Evolutionary conservation across 2,888 invertebrate species (phyloP).

Genomic region (Trichacis sp.): DNA sequence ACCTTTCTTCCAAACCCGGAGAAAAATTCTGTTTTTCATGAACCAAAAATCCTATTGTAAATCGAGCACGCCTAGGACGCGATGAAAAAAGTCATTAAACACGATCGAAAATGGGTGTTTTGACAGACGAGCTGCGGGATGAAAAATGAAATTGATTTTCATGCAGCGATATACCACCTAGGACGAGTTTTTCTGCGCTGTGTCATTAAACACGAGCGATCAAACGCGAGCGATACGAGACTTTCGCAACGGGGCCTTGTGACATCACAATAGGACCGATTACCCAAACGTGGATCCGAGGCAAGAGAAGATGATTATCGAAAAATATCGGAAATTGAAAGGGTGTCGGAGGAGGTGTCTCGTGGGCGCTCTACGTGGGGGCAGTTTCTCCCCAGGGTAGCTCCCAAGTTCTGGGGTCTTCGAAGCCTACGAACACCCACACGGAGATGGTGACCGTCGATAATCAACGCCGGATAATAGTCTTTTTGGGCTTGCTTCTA

Average conservation of each 20-base stretch:
- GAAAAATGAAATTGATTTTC: constrained; percentile 5
- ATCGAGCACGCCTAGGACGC: no score
- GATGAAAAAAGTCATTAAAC: no score
- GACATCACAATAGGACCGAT: constrained; percentile 31
- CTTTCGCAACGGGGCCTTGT: constrained; percentile 16
- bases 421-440: constrained; percentile 42
- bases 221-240: neutral
- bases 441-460: constrained; percentile 40
- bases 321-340: constrained; percentile 66
- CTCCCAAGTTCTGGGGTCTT: constrained; percentile 33
- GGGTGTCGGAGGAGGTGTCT: constrained; percentile 67
- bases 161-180: constrained; percentile 2
- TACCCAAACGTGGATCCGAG: constrained; percentile 37
- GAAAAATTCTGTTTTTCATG: no score
- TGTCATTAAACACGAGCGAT: constrained; percentile 18
- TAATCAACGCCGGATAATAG: constrained; percentile 38
- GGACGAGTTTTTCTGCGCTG: constrained; percentile 5
- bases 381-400: constrained; percentile 40
- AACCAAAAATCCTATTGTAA: no score
- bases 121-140: neutral
- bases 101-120: neutral
- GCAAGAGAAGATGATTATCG: constrained; percentile 61
- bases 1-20: no score
- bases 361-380: constrained; percentile 41
- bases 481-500: constrained; percentile 36